Evolutionary conservation across 2,888 invertebrate species (phyloP).

Genomic region (Lutraria lutraria): DNA sequence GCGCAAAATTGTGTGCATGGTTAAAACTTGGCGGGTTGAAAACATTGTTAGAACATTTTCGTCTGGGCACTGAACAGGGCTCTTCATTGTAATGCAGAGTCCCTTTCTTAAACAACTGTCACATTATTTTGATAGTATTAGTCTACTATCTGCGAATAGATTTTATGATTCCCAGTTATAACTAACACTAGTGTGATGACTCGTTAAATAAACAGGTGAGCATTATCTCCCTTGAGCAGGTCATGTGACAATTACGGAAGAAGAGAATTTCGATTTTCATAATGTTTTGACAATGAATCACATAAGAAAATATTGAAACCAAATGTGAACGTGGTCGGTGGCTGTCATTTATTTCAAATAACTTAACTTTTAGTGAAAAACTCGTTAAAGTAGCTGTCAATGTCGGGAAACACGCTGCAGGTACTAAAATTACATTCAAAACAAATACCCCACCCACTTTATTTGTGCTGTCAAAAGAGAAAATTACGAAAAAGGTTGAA

Average conservation of each 20-base stretch:
- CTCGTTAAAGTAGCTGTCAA: slow-evolving; percentile 45
- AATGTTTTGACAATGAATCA: slow-evolving; percentile 68
- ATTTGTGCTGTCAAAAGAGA: not conserved
- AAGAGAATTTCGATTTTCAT: slow-evolving; percentile 52
- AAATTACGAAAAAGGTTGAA: not conserved
- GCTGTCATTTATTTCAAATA: not conserved
- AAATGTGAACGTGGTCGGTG: not conserved
- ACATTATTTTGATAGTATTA: too few relatives aligned
- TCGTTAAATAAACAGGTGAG: not conserved
- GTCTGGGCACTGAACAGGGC: too few relatives aligned
- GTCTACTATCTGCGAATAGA: too few relatives aligned
- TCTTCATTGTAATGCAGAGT: too few relatives aligned
- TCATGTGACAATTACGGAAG: slow-evolving; percentile 73
- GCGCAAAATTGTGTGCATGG: too few relatives aligned
- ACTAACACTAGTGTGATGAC: too few relatives aligned
- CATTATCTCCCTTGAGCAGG: slow-evolving; percentile 56
- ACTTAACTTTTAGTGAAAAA: not conserved
- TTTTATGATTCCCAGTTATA: too few relatives aligned
- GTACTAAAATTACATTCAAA: slow-evolving; percentile 56
- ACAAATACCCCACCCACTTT: slow-evolving; percentile 60
- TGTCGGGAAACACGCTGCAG: slow-evolving; percentile 77
- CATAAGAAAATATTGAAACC: not conserved
- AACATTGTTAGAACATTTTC: too few relatives aligned
- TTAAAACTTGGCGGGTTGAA: too few relatives aligned
- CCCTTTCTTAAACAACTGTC: too few relatives aligned